phyloP scores from a whole-genome alignment of 2,888 invertebrate species.

The Autographa gamma region DNA sequence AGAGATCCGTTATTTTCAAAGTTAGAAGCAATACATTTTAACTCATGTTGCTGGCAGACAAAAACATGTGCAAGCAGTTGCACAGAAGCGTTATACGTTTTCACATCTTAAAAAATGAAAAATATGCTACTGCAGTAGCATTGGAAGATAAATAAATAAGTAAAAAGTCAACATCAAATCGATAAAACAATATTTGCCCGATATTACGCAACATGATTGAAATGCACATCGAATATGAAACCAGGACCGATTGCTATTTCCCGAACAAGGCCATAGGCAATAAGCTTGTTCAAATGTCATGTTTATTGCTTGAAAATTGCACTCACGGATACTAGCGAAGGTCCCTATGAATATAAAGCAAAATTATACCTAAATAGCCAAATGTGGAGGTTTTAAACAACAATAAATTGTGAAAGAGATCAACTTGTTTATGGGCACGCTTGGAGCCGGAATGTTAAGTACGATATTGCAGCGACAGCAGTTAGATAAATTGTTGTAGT shows the following conservation, averaged over 20 bases:
- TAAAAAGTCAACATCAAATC: neutral
- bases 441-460: slow-evolving; percentile 5
- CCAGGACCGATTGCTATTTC: slow-evolving; percentile 23
- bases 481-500: neutral
- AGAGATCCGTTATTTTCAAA: too few species aligned
- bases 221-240: slow-evolving; percentile 13
- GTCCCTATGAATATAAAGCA: slow-evolving; percentile 28
- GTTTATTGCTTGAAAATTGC: slow-evolving; percentile 24
- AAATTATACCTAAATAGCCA: slow-evolving; percentile 7
- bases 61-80: too few species aligned
- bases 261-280: neutral
- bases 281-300: slow-evolving; percentile 6
- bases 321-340: neutral
- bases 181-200: neutral
- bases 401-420: slow-evolving; percentile 8
- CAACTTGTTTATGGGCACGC: slow-evolving; percentile 7
- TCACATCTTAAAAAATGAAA: too few species aligned
- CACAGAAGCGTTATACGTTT: too few species aligned
- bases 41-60: too few species aligned
- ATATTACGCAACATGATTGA: slow-evolving; percentile 5
- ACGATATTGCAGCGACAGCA: neutral
- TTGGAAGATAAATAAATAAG: neutral
- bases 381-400: neutral
- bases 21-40: too few species aligned
- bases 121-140: too few species aligned